Base-by-base conservation (phyloP, 2,797 vertebrate species). In the Simalia tracyae region DNA sequence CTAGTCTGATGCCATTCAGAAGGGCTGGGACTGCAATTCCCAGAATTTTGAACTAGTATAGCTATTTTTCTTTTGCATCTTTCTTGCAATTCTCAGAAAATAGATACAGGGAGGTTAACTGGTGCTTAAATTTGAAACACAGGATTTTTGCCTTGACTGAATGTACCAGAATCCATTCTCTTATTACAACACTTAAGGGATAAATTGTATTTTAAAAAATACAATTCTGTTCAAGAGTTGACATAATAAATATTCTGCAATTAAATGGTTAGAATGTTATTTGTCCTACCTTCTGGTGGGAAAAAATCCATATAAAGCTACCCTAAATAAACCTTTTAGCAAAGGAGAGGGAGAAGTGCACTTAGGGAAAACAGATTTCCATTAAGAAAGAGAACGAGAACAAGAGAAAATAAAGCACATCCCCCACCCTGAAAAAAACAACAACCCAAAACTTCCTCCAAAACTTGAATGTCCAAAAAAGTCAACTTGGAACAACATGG, bases 211-310 rank as follows among this genome's bases (percentile, higher is more conserved):
- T 26, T 56, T 31, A 59, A 89, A 50, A 87, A 6, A 86, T 84
- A 6, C 14, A 84, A 50, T 86, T 63, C 46, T 86, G 11, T 24
- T 86, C n/a, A 68, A 91, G 61, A 46, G 86, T 46, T 81, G 36
- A 60, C n/a, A 31, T 22, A 60, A 60, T 24, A 87, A 87, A 60
- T 19, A 87, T 36, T 9, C 57, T 42, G 42, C 76, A 81, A 81
- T 81, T 81, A 81, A 90, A 36, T 28, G 66, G 92, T 50, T 84
- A 72, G 64, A 88, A 88, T 88, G 89, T 46, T 87, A 90, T 92
- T 90, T 88, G 66, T 89, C 89, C 68, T 92, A 56, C 89, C 92
- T 92, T 88, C 89, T 50, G 86, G 85, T 90, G 92, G 85, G 89
- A 90, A 90, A 90, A 87, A 88, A 81, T 86, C 92, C 89, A 61